A percentile compares a stretch with the other conserved stretches of the same genome.
Evolutionary conservation across 2,113 vertebrate species (phyloP).

Genomic region (Salvelinus namaycush): DNA sequence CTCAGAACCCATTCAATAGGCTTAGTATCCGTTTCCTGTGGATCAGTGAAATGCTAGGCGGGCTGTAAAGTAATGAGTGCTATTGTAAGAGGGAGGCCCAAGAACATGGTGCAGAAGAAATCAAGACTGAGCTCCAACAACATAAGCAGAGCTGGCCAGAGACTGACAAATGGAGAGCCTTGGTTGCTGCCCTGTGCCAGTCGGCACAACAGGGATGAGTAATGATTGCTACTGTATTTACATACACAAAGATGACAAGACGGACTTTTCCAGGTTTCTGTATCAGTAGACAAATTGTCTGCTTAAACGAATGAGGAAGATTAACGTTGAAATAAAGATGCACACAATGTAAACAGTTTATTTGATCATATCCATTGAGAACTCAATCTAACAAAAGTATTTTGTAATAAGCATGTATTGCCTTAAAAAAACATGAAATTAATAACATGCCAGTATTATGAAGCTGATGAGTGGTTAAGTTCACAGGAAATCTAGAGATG

Average conservation of each 20-base stretch:
- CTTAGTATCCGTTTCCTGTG: background rate
- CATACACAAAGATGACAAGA: background rate
- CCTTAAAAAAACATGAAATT: constrained; percentile 72
- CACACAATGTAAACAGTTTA: constrained; percentile 91
- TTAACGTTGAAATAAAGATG: constrained; percentile 1
- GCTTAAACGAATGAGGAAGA: background rate
- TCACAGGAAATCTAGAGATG: constrained; percentile 32
- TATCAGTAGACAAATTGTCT: background rate
- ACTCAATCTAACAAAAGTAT: constrained; percentile 71
- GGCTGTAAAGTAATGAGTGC: no score
- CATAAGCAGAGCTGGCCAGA: no score
- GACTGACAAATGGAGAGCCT: no score
- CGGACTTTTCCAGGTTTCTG: background rate
- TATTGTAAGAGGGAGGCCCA: no score
- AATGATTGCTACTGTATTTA: background rate
- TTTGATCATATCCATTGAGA: constrained; percentile 83
- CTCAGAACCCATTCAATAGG: background rate
- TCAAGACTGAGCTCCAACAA: no score
- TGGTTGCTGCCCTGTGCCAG: no score
- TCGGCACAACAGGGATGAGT: no score
- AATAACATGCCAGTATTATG: constrained; percentile 77
- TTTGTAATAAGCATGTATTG: constrained; percentile 77
- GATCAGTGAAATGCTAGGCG: background rate
- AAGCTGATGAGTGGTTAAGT: constrained; percentile 39
- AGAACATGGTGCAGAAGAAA: no score